Base-by-base conservation (phyloP, 2,113 vertebrate genomes). In the Mesoclemmys tuberculata region DNA sequence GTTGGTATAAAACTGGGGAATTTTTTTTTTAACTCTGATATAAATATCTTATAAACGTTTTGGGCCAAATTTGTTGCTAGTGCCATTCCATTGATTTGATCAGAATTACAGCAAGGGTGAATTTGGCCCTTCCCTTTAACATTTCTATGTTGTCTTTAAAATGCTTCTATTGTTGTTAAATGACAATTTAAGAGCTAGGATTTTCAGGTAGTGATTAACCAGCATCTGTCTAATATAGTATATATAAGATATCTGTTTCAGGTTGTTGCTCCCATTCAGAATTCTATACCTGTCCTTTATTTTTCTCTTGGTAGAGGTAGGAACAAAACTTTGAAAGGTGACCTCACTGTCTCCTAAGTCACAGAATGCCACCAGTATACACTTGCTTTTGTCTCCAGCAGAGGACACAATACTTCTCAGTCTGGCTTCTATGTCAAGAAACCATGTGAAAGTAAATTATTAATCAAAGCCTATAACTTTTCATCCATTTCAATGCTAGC, bases 361-460 rank as follows among this genome's bases (percentile, higher is more conserved):
- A 44, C 93, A 48, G 91, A 27, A 31, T 29, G 58, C 31, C 52
- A 71, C 26, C 1, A 7, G 19, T 51, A 5, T 0, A 8, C 77
- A 61, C 56, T 56, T 0, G 0, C 10, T 90, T 93, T 74, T 19
- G 54, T 16, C 85, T 46, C 88, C 80, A 0, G 0, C 52, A 31
- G 95, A 41, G 93, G 81, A 29, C 6, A 64, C 19, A 21, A 64
- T 85, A 89, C 52, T 83, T 94, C 90, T 24, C 61, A 75, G 77
- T 87, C 82, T 94, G 93, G 93, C 95, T 82, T 49, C 80, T 71
- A 52, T 24, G 77, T 55, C 74, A 8, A 80, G 56, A 82, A 92
- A 18, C 77, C 38, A 41, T 0, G 0, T 79, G 58, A 29, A 18
- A 81, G 21, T 89, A 58, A 94, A 93, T 88, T 92, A 51, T 82